Base-by-base conservation (phyloP, 2,888 invertebrate species). In the Desoria tigrina region DNA sequence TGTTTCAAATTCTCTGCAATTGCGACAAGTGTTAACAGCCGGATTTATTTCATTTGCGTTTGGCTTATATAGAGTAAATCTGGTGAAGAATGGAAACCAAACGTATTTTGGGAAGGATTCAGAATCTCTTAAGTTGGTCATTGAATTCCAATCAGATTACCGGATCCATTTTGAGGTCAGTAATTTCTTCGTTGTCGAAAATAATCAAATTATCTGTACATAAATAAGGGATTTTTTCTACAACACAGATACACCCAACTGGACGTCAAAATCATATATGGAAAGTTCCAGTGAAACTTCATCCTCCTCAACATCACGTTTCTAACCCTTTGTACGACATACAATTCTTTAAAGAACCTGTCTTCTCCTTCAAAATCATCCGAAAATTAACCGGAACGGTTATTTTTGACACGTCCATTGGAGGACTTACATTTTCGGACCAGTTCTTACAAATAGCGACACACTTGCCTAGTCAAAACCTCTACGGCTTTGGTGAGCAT, bases 401-500 rank as follows among this genome's bases (percentile, higher is more conserved):
- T 2, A 16, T 75, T n/a, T 76, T 78, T 59, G 78, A 79, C 70
- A 78, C 79, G 2, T 73, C 76, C 21, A 72, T 78, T 6, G 78
- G 78, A 11, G 81, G 81, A 0, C 77, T 83, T 7, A 78, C 79
- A 4, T 80, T 81, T 69, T 79, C 81, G 4, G 79, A 83, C 65
- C 81, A 82, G 76, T 83, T 80, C 70, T 75, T 83, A 3, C 82
- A 82, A 73, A 77, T 82, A 6, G 76, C 80, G 11, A 79, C 80
- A 18, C 73, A 73, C 55, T 76, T 82, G 21, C 79, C 81, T 1
- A 79, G 80, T 1, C 66, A 65, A 16, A 79, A 81, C 71, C 76
- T 79, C 16, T 83, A 81, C 70, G 83, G 83, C 1, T 76, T 83
- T 56, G 82, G 82, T 2, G 83, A 83, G 72, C 79, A 81, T 72